Base-by-base conservation (phyloP, 2,113 vertebrate species). In the Cromileptes altivelis region DNA sequence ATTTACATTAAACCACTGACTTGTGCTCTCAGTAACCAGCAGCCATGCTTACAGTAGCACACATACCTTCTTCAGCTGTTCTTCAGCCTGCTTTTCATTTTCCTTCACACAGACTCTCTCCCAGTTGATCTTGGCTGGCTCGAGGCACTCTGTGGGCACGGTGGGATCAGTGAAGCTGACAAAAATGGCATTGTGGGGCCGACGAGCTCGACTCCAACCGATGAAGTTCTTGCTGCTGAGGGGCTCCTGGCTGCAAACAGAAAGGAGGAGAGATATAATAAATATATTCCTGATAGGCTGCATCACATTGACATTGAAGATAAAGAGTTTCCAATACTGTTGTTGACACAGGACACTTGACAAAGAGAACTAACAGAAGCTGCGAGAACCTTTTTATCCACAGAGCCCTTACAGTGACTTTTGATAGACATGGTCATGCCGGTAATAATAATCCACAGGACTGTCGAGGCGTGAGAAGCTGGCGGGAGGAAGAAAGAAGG, bases 401-500 rank as follows among this genome's bases (percentile, higher is more conserved):
- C 56, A 47, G 8, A 47, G 65, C 56, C 27, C 3, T 12, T 18
- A 78, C 52, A 60, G 52, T 90, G 67, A 97, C 96, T 95, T 95
- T 85, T 98, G 97, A 6, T 93, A 92, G 1, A 94, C 84, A 12
- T 45, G 42, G 52, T 99, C 97, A 0, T 98, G 97, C 0, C 98
- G 95, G 65, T 99, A 99, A 89, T 90, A 97, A 88, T 99, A 99
- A 85, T 99, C 98, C 70, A 97, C 92, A 0, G 97, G 95, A 17
- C 87, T 96, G 89, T 99, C 98, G 55, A 99, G 95, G 1, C 98
- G 97, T 10, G 98, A 99, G 93, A 99, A 99, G 85, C 98, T 97
- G 2, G 98, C 96, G 0, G 98, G 98, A 0, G 98, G 98, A 7
- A 99, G 96, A 80, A 98, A 97, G 30, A 97, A 95, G 0, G 97